Base-by-base conservation (phyloP, 2,797 vertebrate species). In the Pseudomugil gertrudae region DNA sequence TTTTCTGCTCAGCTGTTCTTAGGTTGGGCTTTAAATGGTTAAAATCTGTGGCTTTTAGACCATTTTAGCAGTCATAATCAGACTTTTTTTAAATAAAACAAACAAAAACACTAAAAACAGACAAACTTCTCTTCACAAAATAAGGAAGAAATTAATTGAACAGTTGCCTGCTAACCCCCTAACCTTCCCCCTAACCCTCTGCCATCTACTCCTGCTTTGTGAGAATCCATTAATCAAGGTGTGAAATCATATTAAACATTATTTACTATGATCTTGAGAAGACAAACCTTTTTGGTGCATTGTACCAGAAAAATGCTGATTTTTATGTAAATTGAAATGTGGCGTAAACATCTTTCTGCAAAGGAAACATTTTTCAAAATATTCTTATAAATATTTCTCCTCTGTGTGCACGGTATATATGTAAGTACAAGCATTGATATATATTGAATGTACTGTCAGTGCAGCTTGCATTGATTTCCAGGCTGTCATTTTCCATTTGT, bases 401-500 rank as follows among this genome's bases (percentile, higher is more conserved):
- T 52, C 48, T 64, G 35, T 66, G 23, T 67, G 45, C 5, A 21
- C 8, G 8, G 5, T 38, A 19, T 30, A 32, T 33, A 45, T 68
- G 15, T 50, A 35, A 14, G 9, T 66, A 32, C 32, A 9, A 56
- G 58, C 9, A n/a, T 55, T 55, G 27, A 5, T 70, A n/a, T 58
- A 23, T 63, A 11, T 9, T 45, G 23, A 38, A 47, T 67, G 63
- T 48, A 36, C 0, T 26, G 27, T 60, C 17, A 27, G 19, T 24
- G 30, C 61, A 55, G 57, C 52, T 48, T 71, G 53, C 63, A 45
- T 63, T 72, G 43, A 71, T 29, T 75, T 60, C 53, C 58, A 23
- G 27, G 29, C 73, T 80, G 62, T 87, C 73, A 66, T 78, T 80
- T 89, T 68, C 64, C 73, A 81, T 83, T 48, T 78, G 69, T 50